phyloP scores from a whole-genome alignment of 2,888 invertebrate species.

The Ditylenchus weischeri region DNA sequence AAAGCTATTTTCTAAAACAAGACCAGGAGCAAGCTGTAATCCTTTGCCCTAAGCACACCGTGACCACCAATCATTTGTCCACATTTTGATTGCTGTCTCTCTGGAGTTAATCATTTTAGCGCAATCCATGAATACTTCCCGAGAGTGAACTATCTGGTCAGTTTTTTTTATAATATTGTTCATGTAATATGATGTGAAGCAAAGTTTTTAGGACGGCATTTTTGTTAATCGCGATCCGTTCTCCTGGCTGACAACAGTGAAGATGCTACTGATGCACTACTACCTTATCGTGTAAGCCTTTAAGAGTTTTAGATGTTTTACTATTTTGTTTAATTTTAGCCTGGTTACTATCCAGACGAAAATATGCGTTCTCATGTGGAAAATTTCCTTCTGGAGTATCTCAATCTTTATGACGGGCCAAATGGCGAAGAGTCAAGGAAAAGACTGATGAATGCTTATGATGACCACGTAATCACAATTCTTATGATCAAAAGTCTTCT shows the following conservation, averaged over 20 bases:
- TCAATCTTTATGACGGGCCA: conserved; percentile 41
- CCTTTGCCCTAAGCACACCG: too few relatives aligned
- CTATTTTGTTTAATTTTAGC: conserved; percentile 34
- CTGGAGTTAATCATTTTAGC: conserved; percentile 35
- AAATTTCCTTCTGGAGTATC: conserved; percentile 45
- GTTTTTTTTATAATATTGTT: conserved; percentile 18
- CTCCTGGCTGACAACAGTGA: conserved; percentile 22
- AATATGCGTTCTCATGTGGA: conserved; percentile 41
- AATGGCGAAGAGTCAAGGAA: conserved; percentile 39
- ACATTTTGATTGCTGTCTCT: not conserved
- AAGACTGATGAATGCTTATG: conserved; percentile 49
- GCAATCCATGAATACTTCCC: conserved; percentile 49
- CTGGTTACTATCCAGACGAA: conserved; percentile 42
- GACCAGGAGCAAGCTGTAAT: too few relatives aligned
- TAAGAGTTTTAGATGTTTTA: not conserved
- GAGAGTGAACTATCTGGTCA: conserved; percentile 43
- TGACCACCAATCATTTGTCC: not conserved
- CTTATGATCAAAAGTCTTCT: not conserved
- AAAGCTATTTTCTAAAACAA: too few relatives aligned
- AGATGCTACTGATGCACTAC: not conserved
- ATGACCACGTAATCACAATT: conserved; percentile 39
- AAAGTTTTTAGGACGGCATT: conserved; percentile 35
- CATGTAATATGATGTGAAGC: not conserved
- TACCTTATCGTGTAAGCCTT: conserved; percentile 6
- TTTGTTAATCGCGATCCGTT: conserved; percentile 24